Conservation (phyloP, 2,888 invertebrate species). For the Seira sanloemensis region DNA sequence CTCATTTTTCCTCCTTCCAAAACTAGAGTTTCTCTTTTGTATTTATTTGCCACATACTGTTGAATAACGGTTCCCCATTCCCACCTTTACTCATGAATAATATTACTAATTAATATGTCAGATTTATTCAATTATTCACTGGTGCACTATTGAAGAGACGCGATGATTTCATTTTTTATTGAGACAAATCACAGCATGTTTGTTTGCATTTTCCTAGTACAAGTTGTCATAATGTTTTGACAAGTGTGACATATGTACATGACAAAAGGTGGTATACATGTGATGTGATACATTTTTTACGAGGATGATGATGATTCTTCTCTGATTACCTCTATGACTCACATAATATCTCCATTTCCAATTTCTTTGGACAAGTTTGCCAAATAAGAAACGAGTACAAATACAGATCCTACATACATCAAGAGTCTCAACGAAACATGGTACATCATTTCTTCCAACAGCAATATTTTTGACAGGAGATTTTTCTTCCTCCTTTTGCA, state of each 20-base stretch:
- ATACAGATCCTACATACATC: neutral
- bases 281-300: neutral
- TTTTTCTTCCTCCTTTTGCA: conserved; percentile 13
- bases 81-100: neutral
- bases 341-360: neutral
- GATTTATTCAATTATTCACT: neutral
- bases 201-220: conserved; percentile 14
- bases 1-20: neutral
- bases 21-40: no score
- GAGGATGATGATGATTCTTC: neutral
- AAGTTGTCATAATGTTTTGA: conserved; percentile 16
- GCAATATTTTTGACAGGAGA: neutral
- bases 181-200: conserved; percentile 4
- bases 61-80: neutral
- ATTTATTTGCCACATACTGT: no score
- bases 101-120: neutral
- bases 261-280: neutral
- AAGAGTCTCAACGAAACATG: neutral
- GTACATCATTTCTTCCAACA: neutral
- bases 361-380: neutral
- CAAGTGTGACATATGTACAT: neutral
- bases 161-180: conserved; percentile 16
- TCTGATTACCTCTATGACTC: neutral
- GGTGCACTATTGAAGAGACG: neutral
- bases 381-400: neutral